phyloP scores from a whole-genome alignment of 2,888 invertebrate species.

The Ochropleura leucogaster region DNA sequence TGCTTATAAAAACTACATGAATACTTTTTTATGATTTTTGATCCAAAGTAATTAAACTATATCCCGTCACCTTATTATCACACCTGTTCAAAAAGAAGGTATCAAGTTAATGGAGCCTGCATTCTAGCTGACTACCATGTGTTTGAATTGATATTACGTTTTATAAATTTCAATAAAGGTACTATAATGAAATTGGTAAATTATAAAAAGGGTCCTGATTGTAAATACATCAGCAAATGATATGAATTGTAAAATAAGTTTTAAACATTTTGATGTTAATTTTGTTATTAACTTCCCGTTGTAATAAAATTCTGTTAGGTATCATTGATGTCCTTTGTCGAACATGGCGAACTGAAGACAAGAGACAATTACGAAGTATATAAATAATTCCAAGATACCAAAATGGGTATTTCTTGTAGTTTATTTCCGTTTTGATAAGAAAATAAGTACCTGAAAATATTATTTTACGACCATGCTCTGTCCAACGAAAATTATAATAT shows the following conservation, averaged over 20 bases:
- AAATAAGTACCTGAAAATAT: constrained; percentile 66
- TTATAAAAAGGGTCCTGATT: constrained; percentile 17
- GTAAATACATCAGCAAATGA: constrained; percentile 34
- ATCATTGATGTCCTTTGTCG: constrained; percentile 25
- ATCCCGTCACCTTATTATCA: constrained; percentile 29
- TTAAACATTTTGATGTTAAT: constrained; percentile 58
- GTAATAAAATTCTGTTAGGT: constrained; percentile 45
- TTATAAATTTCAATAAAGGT: constrained; percentile 22
- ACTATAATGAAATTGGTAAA: constrained; percentile 32
- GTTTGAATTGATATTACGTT: constrained; percentile 50
- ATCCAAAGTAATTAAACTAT: not conserved
- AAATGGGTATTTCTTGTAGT: constrained; percentile 50
- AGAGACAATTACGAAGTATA: constrained; percentile 41
- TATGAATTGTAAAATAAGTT: constrained; percentile 42
- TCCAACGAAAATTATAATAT: constrained; percentile 43
- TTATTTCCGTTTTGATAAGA: constrained; percentile 46
- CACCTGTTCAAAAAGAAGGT: constrained; percentile 30
- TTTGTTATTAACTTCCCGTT: constrained; percentile 61
- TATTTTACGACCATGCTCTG: constrained; percentile 53
- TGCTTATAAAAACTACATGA: not conserved
- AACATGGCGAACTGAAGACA: constrained; percentile 18
- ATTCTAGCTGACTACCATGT: constrained; percentile 64
- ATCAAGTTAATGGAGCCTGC: constrained; percentile 55
- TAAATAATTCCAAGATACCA: constrained; percentile 33
- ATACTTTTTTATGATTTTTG: not conserved